phyloP scores from a whole-genome alignment of 64 coral and sea anemone genomes.

The Montipora foliosa region DNA sequence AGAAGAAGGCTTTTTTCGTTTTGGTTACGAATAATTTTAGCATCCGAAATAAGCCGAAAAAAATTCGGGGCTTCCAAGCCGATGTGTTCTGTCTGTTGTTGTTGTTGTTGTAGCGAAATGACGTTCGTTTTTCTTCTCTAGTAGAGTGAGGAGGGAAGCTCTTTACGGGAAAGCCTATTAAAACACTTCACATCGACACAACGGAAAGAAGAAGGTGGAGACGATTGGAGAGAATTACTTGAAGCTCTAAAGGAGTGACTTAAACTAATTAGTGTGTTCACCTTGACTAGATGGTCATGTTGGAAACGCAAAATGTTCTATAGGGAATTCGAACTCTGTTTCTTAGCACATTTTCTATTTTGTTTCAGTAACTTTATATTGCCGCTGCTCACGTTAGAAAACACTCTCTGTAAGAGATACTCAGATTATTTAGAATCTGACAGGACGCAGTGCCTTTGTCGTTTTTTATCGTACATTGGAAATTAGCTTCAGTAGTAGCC shows the following conservation, averaged over 20 bases:
- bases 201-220: neutral
- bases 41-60: no score
- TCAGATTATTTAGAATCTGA: neutral
- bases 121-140: conserved; percentile 7
- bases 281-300: no score
- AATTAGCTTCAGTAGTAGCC: neutral
- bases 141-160: conserved; percentile 3
- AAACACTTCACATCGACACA: conserved; percentile 12
- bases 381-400: no score
- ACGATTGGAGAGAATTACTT: conserved; percentile 30
- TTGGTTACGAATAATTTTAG: no score
- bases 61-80: no score
- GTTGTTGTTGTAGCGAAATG: neutral
- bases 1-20: no score
- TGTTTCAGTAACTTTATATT: no score
- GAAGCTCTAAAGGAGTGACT: conserved; percentile 32
- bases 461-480: neutral
- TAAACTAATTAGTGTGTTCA: neutral
- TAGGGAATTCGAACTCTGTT: no score
- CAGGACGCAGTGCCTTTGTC: neutral
- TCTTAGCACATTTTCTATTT: no score
- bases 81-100: neutral
- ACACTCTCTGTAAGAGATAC: no score
- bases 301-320: no score
- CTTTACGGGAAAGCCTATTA: conserved; percentile 24